Conservation (phyloP, 2,113 vertebrate species). For the Loxodonta africana region DNA sequence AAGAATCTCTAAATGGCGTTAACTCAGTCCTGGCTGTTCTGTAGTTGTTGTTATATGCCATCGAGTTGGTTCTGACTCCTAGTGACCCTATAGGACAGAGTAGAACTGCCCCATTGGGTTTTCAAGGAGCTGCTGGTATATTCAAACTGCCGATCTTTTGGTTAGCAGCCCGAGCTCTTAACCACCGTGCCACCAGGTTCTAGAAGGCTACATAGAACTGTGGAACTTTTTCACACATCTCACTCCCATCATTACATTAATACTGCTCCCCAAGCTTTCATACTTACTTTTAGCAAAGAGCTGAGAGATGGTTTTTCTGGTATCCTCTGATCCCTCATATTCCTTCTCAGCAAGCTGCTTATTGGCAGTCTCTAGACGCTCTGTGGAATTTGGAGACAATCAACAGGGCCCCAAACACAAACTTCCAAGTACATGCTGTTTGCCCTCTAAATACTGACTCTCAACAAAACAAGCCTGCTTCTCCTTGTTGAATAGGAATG, state of each 20-base stretch:
- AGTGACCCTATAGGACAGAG: too few relatives aligned
- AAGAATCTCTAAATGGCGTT: conserved; percentile 6
- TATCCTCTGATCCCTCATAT: conserved; percentile 97
- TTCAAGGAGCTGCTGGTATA: too few relatives aligned
- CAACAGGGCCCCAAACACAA: conserved; percentile 28
- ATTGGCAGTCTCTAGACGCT: conserved; percentile 98
- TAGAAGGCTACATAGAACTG: conserved; percentile 20
- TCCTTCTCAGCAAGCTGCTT: conserved; percentile 98
- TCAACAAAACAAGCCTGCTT: conserved; percentile 52
- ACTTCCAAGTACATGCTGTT: conserved; percentile 24
- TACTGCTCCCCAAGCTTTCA: neutral
- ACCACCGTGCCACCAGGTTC: too few relatives aligned
- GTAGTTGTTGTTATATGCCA: too few relatives aligned
- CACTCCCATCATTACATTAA: neutral
- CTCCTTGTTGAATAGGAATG: conserved; percentile 52
- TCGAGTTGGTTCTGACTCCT: too few relatives aligned
- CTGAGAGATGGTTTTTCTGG: conserved; percentile 98
- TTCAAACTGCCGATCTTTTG: too few relatives aligned
- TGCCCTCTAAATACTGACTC: conserved; percentile 54
- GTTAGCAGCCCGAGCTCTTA: too few relatives aligned
- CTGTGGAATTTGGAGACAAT: conserved; percentile 86
- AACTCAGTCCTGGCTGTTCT: neutral
- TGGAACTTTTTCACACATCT: neutral
- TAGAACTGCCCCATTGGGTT: too few relatives aligned
- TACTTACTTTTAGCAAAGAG: conserved; percentile 97